phyloP scores from a whole-genome alignment of 2,888 invertebrate genomes.

The Brachynemurus nebulosus region DNA sequence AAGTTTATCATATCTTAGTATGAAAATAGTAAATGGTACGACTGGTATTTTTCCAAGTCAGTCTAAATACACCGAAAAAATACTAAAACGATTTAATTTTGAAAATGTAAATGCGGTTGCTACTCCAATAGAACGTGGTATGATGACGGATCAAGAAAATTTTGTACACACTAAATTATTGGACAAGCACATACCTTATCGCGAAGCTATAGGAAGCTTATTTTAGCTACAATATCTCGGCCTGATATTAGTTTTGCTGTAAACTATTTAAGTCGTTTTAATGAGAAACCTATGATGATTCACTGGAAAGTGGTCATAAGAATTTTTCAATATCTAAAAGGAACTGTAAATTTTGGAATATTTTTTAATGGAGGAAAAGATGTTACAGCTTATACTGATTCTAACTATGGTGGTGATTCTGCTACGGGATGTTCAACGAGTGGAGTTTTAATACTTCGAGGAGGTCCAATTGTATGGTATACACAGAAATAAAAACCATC shows the following conservation, averaged over 20 bases:
- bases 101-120: slow-evolving; percentile 13
- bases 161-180: slow-evolving; percentile 16
- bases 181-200: slow-evolving; percentile 8
- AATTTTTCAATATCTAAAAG: slow-evolving; percentile 18
- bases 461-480: slow-evolving; percentile 16
- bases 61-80: slow-evolving; percentile 18
- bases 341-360: slow-evolving; percentile 14
- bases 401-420: slow-evolving; percentile 14
- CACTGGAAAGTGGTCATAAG: slow-evolving; percentile 14
- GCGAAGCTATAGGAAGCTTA: slow-evolving; percentile 13
- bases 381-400: slow-evolving; percentile 13
- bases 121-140: slow-evolving; percentile 22
- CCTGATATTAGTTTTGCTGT: slow-evolving; percentile 10
- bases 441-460: slow-evolving; percentile 14
- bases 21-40: slow-evolving; percentile 18
- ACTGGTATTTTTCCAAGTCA: slow-evolving; percentile 21
- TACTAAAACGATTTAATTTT: slow-evolving; percentile 16
- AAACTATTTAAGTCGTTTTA: slow-evolving; percentile 8
- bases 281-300: slow-evolving; percentile 13
- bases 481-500: slow-evolving; percentile 16
- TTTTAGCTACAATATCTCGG: slow-evolving; percentile 8
- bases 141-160: slow-evolving; percentile 18
- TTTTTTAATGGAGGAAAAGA: slow-evolving; percentile 12
- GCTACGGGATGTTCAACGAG: slow-evolving; percentile 14
- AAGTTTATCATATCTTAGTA: slow-evolving; percentile 17